These are phyloP conservation scores for Rhynchonycteris naso DNA, from an alignment of 2,797 vertebrate genomes.

Conservation along the genomic window DNA sequence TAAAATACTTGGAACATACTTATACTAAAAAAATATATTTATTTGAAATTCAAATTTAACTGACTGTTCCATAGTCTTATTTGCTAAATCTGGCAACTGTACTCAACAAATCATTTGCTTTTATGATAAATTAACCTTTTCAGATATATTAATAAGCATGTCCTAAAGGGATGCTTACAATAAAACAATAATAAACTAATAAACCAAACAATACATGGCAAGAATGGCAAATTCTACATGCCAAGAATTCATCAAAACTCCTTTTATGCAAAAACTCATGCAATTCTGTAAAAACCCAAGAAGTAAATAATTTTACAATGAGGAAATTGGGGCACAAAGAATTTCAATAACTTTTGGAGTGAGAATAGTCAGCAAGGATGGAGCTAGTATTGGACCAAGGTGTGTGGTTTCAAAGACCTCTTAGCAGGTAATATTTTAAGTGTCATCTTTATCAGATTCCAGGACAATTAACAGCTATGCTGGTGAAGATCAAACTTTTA, in stretches of 20 bases:
- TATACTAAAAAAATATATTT: not conserved
- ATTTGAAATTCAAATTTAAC: not conserved
- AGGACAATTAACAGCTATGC: not conserved
- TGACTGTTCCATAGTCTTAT: not conserved
- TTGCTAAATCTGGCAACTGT: not conserved
- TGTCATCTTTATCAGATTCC: not conserved
- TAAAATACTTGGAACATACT: not conserved
- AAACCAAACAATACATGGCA: not conserved
- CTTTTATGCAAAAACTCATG: not conserved
- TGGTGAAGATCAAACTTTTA: not conserved
- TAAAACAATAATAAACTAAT: not conserved
- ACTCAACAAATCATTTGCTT: not conserved
- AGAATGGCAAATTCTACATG: not conserved
- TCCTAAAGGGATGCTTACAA: not conserved
- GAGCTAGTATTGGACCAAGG: not conserved
- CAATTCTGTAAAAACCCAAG: not conserved
- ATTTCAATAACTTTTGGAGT: not conserved
- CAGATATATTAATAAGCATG: not conserved
- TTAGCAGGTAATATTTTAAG: not conserved
- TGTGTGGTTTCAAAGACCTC: not conserved
- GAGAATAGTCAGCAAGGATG: not conserved
- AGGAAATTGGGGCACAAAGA: not conserved
- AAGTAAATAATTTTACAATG: constrained; percentile 21
- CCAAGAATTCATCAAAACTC: not conserved
- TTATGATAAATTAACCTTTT: not conserved